A percentile compares a stretch with the other conserved stretches of the same genome.
Conservation (phyloP, 2,888 invertebrate genomes). For the Salpingus planirostris region DNA sequence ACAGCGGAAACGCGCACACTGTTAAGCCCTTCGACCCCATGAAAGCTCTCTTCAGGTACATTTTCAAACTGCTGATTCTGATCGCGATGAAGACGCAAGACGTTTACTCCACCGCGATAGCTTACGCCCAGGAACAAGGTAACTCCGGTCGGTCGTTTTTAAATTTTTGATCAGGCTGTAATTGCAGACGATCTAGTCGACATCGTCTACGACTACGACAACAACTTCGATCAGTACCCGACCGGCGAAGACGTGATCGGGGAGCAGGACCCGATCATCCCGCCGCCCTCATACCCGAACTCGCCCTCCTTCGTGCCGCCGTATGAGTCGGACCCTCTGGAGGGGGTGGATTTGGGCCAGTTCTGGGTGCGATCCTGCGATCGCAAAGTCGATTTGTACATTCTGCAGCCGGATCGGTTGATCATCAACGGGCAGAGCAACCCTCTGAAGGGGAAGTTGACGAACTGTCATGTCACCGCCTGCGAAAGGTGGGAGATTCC, state of each 20-base stretch:
- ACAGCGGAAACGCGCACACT: constrained; percentile 46
- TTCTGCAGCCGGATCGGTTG: constrained; percentile 70
- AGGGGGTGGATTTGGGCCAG: constrained; percentile 38
- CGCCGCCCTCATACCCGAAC: constrained; percentile 42
- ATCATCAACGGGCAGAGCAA: constrained; percentile 70
- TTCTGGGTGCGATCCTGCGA: constrained; percentile 71
- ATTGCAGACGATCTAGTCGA: constrained; percentile 17
- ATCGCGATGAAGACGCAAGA: constrained; percentile 47
- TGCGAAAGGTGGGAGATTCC: constrained; percentile 61
- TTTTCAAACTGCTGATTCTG: constrained; percentile 44
- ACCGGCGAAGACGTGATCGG: constrained; percentile 28
- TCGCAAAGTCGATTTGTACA: constrained; percentile 78
- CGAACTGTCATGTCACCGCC: constrained; percentile 79
- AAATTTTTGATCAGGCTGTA: not conserved
- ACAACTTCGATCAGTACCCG: constrained; percentile 16
- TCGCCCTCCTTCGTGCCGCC: constrained; percentile 37
- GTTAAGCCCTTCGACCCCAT: constrained; percentile 47
- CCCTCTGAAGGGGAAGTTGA: constrained; percentile 79
- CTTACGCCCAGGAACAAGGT: constrained; percentile 48
- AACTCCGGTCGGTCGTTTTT: too few species aligned
- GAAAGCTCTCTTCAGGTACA: constrained; percentile 48
- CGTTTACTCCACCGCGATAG: constrained; percentile 32
- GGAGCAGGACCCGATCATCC: constrained; percentile 34
- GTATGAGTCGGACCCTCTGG: constrained; percentile 37
- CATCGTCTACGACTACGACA: constrained; percentile 21